Conservation (phyloP, 2,888 invertebrate species). For the Chloromyia formosa region DNA sequence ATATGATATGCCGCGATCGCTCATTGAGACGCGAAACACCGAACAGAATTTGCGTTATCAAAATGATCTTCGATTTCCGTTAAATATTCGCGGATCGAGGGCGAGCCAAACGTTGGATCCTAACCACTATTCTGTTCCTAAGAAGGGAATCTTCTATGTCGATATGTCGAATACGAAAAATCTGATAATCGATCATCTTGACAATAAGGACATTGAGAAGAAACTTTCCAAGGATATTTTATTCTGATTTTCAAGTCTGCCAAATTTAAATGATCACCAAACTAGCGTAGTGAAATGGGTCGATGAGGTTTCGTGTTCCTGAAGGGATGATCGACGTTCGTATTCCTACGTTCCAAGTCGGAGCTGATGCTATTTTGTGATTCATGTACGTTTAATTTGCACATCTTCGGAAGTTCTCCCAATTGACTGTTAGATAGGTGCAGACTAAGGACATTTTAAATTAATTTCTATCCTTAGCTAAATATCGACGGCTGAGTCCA, state of each 20-base stretch:
- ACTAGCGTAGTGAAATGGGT: slow-evolving; percentile 26
- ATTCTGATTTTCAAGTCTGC: slow-evolving; percentile 62
- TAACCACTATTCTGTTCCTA: slow-evolving; percentile 59
- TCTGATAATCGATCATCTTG: slow-evolving; percentile 60
- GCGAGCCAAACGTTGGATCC: slow-evolving; percentile 39
- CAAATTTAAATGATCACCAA: slow-evolving; percentile 59
- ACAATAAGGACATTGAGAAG: slow-evolving; percentile 62
- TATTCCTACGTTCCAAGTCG: too few species aligned
- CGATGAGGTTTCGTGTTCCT: too few species aligned
- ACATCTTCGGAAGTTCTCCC: too few species aligned
- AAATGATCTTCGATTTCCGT: slow-evolving; percentile 62
- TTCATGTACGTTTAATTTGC: too few species aligned
- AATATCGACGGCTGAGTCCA: too few species aligned
- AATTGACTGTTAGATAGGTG: too few species aligned
- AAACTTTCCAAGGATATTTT: slow-evolving; percentile 63
- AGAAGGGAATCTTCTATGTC: slow-evolving; percentile 62
- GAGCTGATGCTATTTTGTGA: too few species aligned
- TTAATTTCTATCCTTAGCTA: too few species aligned
- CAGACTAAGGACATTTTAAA: too few species aligned
- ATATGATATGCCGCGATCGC: slow-evolving; percentile 61
- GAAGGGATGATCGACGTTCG: too few species aligned
- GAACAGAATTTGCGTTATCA: slow-evolving; percentile 61
- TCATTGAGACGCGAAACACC: slow-evolving; percentile 58
- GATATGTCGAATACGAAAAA: slow-evolving; percentile 61
- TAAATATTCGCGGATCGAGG: slow-evolving; percentile 54